Evolutionary conservation across 2,888 invertebrate genomes (phyloP).

Genomic region (Ptychoptera albimana): DNA sequence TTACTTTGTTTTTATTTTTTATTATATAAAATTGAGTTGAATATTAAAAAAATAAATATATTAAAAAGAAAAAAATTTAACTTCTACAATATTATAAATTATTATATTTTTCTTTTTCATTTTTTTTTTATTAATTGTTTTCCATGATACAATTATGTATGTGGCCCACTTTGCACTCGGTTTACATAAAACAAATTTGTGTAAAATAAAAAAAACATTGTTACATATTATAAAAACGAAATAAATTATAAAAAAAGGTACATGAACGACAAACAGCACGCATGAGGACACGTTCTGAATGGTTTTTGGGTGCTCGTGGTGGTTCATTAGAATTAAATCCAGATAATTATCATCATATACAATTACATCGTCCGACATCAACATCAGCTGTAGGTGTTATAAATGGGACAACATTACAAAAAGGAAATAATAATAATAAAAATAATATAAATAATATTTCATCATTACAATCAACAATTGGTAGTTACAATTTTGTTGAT

Average conservation of each 20-base stretch:
- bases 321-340: slow-evolving; percentile 18
- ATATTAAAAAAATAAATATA: too few species aligned
- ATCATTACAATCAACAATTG: too few species aligned
- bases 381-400: slow-evolving; percentile 6
- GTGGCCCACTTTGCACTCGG: too few species aligned
- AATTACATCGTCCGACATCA: slow-evolving; percentile 9
- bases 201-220: neutral
- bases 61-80: too few species aligned
- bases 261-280: slow-evolving; percentile 92
- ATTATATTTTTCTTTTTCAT: neutral
- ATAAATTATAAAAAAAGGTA: slow-evolving; percentile 39
- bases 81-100: too few species aligned
- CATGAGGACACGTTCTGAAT: slow-evolving; percentile 93
- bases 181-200: too few species aligned
- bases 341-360: slow-evolving; percentile 8
- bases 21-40: too few species aligned
- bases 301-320: slow-evolving; percentile 55
- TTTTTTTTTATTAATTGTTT: neutral
- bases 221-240: neutral
- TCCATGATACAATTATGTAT: neutral
- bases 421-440: slow-evolving; percentile 3
- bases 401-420: neutral
- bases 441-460: slow-evolving; percentile 6
- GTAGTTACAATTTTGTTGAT: too few species aligned
- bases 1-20: too few species aligned